Conservation (phyloP, 2,888 invertebrate genomes). For the Monoplex corrugatus region DNA sequence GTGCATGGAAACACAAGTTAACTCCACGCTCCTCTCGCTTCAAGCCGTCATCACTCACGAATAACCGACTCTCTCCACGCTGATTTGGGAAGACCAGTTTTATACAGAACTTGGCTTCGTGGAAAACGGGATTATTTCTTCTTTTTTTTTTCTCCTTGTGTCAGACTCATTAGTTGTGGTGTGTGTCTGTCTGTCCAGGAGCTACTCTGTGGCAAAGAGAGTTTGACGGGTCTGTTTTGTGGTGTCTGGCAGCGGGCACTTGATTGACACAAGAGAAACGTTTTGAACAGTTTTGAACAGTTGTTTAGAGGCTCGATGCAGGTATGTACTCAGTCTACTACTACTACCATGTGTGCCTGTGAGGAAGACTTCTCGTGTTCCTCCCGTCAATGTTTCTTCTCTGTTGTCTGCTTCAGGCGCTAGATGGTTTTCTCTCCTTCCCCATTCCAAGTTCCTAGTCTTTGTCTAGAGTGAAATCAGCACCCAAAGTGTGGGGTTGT, state of each 20-base stretch:
- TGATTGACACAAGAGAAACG: neutral
- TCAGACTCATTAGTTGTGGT: too few relatives aligned
- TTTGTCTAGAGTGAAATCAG: neutral
- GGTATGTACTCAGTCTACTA: constrained; percentile 57
- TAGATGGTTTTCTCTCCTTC: constrained; percentile 50
- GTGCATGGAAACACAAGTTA: constrained; percentile 21
- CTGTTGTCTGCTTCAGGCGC: constrained; percentile 63
- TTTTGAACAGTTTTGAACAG: constrained; percentile 38
- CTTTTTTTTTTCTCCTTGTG: neutral
- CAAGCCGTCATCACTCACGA: neutral
- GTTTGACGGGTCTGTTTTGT: neutral
- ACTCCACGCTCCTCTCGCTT: neutral
- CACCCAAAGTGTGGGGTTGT: neutral
- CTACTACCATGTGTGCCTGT: constrained; percentile 52
- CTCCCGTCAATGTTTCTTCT: constrained; percentile 58
- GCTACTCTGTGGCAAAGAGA: too few relatives aligned
- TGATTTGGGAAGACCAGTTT: too few relatives aligned
- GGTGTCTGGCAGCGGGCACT: neutral
- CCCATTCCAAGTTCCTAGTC: neutral
- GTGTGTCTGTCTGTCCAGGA: neutral
- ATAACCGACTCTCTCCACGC: too few relatives aligned
- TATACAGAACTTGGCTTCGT: neutral
- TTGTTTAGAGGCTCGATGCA: constrained; percentile 59
- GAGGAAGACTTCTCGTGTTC: constrained; percentile 56
- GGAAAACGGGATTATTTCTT: neutral